Conservation (phyloP, 2,797 vertebrate species). For the Chaunax sp. region DNA sequence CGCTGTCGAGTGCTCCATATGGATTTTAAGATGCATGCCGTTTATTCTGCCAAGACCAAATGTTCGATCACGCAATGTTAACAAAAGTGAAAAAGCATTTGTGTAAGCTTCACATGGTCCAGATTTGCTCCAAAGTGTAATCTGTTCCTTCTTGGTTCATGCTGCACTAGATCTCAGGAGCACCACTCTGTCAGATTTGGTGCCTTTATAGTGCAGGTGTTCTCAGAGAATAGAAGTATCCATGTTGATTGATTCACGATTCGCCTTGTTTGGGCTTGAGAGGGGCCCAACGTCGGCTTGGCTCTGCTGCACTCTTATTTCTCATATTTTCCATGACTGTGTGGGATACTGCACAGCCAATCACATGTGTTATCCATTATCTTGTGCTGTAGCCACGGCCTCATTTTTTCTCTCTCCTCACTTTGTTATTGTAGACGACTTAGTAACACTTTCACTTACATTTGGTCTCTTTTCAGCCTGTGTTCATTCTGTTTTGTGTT, state of each 20-base stretch:
- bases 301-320: slow-evolving; percentile 60
- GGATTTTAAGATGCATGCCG: no score
- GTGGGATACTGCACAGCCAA: slow-evolving; percentile 68
- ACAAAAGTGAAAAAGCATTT: neutral
- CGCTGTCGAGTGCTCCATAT: no score
- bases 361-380: slow-evolving; percentile 82
- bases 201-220: slow-evolving; percentile 55
- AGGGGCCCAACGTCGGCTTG: slow-evolving; percentile 59
- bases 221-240: slow-evolving; percentile 52
- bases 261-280: slow-evolving; percentile 74
- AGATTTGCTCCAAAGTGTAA: neutral
- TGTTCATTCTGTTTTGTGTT: slow-evolving; percentile 7
- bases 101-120: neutral
- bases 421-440: slow-evolving; percentile 52
- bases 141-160: neutral
- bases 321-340: slow-evolving; percentile 81
- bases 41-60: no score
- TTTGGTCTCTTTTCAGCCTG: slow-evolving; percentile 43
- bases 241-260: slow-evolving; percentile 64
- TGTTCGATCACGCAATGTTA: no score
- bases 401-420: slow-evolving; percentile 28
- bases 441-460: slow-evolving; percentile 36
- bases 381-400: slow-evolving; percentile 69
- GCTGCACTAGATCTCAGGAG: slow-evolving; percentile 12
- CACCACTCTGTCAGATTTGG: slow-evolving; percentile 17